Conservation (phyloP, 2,797 vertebrate genomes). For the Aeoliscus strigatus region DNA sequence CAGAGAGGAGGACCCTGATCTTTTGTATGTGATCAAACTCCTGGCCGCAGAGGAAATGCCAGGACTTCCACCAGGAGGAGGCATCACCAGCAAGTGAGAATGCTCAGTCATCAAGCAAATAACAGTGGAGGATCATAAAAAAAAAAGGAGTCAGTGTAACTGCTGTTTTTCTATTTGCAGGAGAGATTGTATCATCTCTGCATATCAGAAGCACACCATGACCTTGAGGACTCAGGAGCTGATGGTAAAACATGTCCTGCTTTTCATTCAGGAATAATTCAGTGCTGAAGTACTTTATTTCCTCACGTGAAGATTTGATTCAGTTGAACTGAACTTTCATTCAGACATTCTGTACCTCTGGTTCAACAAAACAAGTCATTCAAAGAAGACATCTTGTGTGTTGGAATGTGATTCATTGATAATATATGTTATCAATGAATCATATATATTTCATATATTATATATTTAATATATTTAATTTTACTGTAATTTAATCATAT, state of each 20-base stretch:
- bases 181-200: constrained; percentile 73
- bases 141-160: not conserved
- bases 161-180: constrained; percentile 45
- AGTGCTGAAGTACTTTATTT: too few relatives aligned
- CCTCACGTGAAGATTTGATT: too few relatives aligned
- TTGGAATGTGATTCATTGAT: too few relatives aligned
- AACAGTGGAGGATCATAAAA: not conserved
- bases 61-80: constrained; percentile 80
- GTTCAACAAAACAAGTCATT: not conserved
- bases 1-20: constrained; percentile 68
- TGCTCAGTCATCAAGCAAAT: not conserved
- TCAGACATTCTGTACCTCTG: not conserved
- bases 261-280: not conserved
- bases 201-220: constrained; percentile 73
- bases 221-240: constrained; percentile 52
- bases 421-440: too few relatives aligned
- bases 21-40: constrained; percentile 75
- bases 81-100: constrained; percentile 79
- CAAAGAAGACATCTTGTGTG: not conserved
- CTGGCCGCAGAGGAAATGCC: constrained; percentile 72
- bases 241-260: constrained; percentile 54
- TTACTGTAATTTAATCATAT: not conserved
- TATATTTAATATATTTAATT: too few relatives aligned
- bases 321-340: too few relatives aligned
- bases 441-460: too few relatives aligned